These are phyloP conservation scores for Oryzias woworae DNA, from an alignment of 2,113 vertebrate genomes.

Conservation along the genomic window DNA sequence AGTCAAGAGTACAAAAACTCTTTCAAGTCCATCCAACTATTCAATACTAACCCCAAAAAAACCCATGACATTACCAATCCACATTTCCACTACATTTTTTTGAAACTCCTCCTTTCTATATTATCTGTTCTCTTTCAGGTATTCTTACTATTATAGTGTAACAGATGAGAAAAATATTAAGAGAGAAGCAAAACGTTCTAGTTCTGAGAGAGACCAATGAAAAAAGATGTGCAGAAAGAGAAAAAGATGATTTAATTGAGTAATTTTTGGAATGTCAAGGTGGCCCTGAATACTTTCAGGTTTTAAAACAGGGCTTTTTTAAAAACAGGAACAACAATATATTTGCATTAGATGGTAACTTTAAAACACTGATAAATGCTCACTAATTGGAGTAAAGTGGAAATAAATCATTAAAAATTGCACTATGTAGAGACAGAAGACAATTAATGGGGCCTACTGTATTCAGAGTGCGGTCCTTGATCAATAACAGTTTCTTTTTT, in stretches of 20 bases:
- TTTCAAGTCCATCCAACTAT: background rate
- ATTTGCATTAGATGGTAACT: conserved; percentile 16
- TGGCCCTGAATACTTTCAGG: background rate
- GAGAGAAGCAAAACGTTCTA: background rate
- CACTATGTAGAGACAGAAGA: too few species aligned
- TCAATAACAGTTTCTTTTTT: too few species aligned
- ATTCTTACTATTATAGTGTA: background rate
- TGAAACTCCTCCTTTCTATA: background rate
- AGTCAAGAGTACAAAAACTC: conserved; percentile 8
- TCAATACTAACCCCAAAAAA: background rate
- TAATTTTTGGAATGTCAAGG: background rate
- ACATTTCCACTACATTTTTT: conserved; percentile 3
- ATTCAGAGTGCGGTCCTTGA: too few species aligned
- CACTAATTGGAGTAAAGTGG: conserved; percentile 8
- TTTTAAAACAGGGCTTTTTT: conserved; percentile 22
- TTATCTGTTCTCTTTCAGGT: background rate
- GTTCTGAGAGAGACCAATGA: background rate
- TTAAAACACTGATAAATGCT: conserved; percentile 16
- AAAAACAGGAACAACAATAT: conserved; percentile 17
- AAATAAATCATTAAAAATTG: background rate
- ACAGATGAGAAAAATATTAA: conserved; percentile 4
- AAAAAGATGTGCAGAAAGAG: background rate
- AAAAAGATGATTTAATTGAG: background rate
- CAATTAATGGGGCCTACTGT: too few species aligned
- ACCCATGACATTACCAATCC: background rate